These are phyloP conservation scores for Lysandra coridon DNA, from an alignment of 2,888 invertebrate species.

Conservation along the genomic window DNA sequence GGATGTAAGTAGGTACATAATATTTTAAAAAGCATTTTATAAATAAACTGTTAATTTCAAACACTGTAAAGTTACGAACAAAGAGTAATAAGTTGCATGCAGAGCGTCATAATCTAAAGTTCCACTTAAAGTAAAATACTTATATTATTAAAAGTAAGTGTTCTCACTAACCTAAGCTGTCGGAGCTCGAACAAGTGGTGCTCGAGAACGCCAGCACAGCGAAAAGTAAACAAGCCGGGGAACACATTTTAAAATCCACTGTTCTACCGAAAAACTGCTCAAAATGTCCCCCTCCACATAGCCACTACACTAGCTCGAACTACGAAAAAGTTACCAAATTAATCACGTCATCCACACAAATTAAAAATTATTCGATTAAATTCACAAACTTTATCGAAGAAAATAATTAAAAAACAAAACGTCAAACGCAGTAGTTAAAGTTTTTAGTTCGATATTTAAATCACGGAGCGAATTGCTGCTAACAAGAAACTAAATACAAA, in stretches of 20 bases:
- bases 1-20: no score
- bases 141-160: neutral
- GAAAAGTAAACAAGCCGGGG: constrained; percentile 48
- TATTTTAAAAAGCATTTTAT: no score
- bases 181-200: constrained; percentile 68
- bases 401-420: neutral
- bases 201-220: constrained; percentile 60
- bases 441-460: neutral
- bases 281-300: constrained; percentile 1
- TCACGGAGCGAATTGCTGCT: neutral
- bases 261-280: neutral
- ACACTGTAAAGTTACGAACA: neutral
- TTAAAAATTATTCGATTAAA: neutral
- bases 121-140: neutral
- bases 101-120: neutral
- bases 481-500: neutral
- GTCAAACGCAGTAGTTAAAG: neutral
- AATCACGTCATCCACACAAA: neutral
- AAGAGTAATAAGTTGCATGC: neutral
- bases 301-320: neutral
- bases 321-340: neutral
- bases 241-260: constrained; percentile 30
- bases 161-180: constrained; percentile 65
- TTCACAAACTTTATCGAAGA: neutral
- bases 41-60: no score